Base-by-base conservation (phyloP, 2,113 vertebrate genomes). In the Tychaedon coryphoeus region DNA sequence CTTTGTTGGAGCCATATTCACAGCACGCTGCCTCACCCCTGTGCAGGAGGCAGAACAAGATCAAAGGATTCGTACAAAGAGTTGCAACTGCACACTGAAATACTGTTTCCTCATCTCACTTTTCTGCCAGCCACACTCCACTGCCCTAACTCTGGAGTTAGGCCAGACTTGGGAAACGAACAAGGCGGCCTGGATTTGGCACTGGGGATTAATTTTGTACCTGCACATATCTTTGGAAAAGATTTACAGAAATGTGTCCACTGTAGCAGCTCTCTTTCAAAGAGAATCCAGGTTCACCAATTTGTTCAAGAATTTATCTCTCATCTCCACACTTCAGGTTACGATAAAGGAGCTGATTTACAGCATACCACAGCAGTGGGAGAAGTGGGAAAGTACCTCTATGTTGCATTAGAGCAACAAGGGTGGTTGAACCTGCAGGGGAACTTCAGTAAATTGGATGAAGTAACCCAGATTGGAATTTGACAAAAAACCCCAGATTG, bases 51-150 rank as follows among this genome's bases (percentile, higher is more conserved):
- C 18, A 78, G 71, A 74, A 58, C 18, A 25, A 48, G 64, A 86
- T 95, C 72, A 80, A 90, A 93, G 31, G 14, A 83, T 86, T 90
- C 38, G 13, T 58, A 76, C 31, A 47, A 42, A 65, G 73, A 67
- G 5, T 60, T 88, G 38, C 34, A 67, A 29, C 16, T 64, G 40
- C 56, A 10, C 40, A 31, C n/a, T 71, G 74, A 90, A 93, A 60
- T 67, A 42, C 51, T 51, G 6, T 64, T 95, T 89, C 56, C 48
- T 86, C 86, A 56, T 58, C 64, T 19, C 1, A 1, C 20, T 80
- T 77, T 86, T 90, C 64, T 33, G 43, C 14, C 71, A 51, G 34
- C 62, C 81, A 56, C 13, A 8, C 28, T 72, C 50, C 11, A 13
- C 34, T 51, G 50, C 56, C 28, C 9, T 38, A 38, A 43, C 25